phyloP scores from a whole-genome alignment of 2,797 vertebrate genomes.

The Glyptemys insculpta region DNA sequence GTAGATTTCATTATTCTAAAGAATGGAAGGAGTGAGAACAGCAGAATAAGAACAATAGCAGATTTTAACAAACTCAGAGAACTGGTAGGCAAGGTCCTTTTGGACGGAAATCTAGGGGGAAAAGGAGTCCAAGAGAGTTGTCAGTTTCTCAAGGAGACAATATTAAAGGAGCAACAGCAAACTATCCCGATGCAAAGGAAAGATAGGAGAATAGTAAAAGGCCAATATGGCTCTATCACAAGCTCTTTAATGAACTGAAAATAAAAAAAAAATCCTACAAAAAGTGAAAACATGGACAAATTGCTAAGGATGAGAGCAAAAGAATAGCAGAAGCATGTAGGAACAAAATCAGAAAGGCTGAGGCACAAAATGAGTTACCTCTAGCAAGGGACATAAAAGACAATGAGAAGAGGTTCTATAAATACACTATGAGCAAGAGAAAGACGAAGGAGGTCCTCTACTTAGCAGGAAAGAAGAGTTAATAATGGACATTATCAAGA shows the following conservation, averaged over 20 bases:
- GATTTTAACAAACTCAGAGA: neutral
- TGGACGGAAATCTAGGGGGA: neutral
- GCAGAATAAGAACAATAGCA: neutral
- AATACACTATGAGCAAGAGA: neutral
- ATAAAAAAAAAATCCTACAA: neutral
- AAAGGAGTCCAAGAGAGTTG: neutral
- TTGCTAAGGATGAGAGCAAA: neutral
- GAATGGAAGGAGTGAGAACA: neutral
- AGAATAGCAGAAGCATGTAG: neutral
- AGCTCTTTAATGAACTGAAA: neutral
- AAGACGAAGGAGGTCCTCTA: neutral
- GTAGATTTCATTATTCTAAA: neutral
- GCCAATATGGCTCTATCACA: neutral
- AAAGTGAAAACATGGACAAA: neutral
- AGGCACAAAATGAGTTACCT: neutral
- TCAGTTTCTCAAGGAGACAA: neutral
- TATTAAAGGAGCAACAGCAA: neutral
- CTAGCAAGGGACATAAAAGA: neutral
- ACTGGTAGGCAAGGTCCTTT: neutral
- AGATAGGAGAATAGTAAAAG: neutral
- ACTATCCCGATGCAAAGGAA: neutral
- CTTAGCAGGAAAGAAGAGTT: neutral
- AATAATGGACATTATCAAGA: neutral
- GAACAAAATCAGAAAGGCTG: neutral
- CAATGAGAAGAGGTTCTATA: neutral